These are phyloP conservation scores for Yponomeuta malinellus DNA, from an alignment of 2,888 invertebrate genomes.

Conservation along the genomic window DNA sequence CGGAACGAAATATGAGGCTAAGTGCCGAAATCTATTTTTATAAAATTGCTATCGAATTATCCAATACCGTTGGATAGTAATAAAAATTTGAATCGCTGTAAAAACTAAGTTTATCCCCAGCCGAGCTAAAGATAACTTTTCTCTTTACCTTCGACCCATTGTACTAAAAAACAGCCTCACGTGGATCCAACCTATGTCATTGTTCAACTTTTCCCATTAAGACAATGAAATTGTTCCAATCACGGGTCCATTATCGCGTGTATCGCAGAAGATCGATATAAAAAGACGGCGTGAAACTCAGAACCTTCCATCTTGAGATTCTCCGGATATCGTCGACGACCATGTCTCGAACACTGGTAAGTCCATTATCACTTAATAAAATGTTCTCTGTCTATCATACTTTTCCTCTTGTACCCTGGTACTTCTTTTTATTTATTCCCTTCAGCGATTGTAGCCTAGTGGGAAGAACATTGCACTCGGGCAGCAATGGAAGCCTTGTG, in stretches of 20 bases:
- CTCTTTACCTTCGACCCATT: not conserved
- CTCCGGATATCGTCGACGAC: constrained; percentile 12
- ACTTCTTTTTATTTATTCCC: no score
- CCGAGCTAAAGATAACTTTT: not conserved
- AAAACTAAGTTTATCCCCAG: no score
- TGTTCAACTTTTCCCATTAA: not conserved
- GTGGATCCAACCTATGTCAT: not conserved
- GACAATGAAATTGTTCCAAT: constrained; percentile 6
- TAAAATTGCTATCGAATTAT: no score
- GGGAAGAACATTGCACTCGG: no score
- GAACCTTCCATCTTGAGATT: constrained; percentile 12
- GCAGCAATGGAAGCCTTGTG: no score
- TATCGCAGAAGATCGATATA: constrained; percentile 10
- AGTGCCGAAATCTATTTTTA: no score
- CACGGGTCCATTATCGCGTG: not conserved
- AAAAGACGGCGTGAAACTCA: constrained; percentile 10
- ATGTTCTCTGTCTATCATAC: not conserved
- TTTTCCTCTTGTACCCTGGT: no score
- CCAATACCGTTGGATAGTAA: no score
- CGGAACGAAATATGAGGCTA: no score
- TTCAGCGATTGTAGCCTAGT: no score
- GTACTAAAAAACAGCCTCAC: not conserved
- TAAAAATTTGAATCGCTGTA: no score
- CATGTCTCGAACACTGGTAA: constrained; percentile 23
- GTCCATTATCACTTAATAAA: constrained; percentile 13